Evolutionary conservation across 1,140 invertebrate genomes (phyloP).

Genomic region (Trichomalopsis sarcophagae): DNA sequence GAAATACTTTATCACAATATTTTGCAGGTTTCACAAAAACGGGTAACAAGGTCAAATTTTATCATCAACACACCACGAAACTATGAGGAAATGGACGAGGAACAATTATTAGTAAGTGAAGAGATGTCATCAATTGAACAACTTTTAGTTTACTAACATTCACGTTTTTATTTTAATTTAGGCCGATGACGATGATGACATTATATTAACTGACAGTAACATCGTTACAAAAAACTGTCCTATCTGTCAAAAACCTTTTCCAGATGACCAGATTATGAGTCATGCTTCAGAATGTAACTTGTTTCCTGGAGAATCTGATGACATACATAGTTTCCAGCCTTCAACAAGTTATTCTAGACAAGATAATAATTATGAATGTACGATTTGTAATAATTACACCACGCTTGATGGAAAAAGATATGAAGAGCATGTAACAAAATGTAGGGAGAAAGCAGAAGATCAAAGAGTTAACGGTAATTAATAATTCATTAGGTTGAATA

Average conservation of each 20-base stretch:
- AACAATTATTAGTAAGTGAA: conserved; percentile 6
- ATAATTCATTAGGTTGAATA: background rate
- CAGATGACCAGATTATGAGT: conserved; percentile 55
- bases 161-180: background rate
- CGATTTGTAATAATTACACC: conserved; percentile 55
- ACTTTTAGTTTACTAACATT: background rate
- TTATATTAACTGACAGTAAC: conserved; percentile 10
- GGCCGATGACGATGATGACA: conserved; percentile 17
- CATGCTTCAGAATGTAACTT: conserved; percentile 63
- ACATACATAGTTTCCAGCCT: conserved; percentile 22
- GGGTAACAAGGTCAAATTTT: conserved; percentile 13
- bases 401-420: conserved; percentile 54
- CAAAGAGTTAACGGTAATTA: conserved; percentile 9
- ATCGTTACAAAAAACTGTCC: conserved; percentile 55
- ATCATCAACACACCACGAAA: background rate
- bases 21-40: background rate
- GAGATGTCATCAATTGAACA: background rate
- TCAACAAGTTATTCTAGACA: conserved; percentile 25
- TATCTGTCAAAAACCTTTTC: conserved; percentile 61
- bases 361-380: conserved; percentile 49
- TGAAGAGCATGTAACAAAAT: conserved; percentile 56
- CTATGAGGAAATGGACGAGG: background rate
- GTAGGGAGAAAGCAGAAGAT: conserved; percentile 48
- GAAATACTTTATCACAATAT: conserved; percentile 18
- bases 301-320: conserved; percentile 50